Evolutionary conservation across 1,140 invertebrate genomes (phyloP).

Genomic region (Coenobita brevimanus): DNA sequence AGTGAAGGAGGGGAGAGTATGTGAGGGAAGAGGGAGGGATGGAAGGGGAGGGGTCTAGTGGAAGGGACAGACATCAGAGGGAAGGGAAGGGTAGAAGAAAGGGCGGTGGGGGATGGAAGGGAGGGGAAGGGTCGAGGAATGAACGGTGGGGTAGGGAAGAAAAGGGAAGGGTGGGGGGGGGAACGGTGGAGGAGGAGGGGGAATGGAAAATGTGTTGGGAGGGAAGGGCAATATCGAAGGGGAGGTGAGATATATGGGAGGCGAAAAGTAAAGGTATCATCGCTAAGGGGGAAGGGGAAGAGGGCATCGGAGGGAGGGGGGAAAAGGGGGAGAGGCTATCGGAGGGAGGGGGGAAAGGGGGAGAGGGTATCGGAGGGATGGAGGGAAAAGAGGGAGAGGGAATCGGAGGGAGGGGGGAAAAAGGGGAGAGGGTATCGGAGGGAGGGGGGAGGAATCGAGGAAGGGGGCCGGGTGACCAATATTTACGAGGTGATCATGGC

Average conservation of each 20-base stretch:
- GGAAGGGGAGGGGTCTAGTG: too few relatives aligned
- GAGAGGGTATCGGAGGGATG: background rate
- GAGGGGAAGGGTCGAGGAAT: too few relatives aligned
- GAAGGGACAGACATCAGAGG: too few relatives aligned
- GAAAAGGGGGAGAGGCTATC: background rate
- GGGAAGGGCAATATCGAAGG: background rate
- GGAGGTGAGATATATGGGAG: background rate
- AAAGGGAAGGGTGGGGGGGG: background rate
- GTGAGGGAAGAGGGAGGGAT: too few relatives aligned
- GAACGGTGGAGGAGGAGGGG: background rate
- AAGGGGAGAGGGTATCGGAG: too few relatives aligned
- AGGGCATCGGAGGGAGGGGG: background rate
- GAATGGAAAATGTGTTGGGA: background rate
- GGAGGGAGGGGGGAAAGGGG: background rate
- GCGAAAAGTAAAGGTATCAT: too few relatives aligned
- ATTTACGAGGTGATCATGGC: too few relatives aligned
- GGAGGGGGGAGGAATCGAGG: background rate
- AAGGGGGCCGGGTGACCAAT: background rate
- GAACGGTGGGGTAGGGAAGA: background rate
- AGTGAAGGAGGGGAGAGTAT: too few relatives aligned
- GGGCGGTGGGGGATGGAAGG: too few relatives aligned
- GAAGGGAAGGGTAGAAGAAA: too few relatives aligned
- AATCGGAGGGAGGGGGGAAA: background rate
- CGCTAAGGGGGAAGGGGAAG: too few relatives aligned
- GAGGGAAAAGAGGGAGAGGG: too few relatives aligned